A percentile compares a stretch with the other conserved stretches of the same genome.
Conservation (phyloP, 2,888 invertebrate genomes). For the Dascillus cervinus region DNA sequence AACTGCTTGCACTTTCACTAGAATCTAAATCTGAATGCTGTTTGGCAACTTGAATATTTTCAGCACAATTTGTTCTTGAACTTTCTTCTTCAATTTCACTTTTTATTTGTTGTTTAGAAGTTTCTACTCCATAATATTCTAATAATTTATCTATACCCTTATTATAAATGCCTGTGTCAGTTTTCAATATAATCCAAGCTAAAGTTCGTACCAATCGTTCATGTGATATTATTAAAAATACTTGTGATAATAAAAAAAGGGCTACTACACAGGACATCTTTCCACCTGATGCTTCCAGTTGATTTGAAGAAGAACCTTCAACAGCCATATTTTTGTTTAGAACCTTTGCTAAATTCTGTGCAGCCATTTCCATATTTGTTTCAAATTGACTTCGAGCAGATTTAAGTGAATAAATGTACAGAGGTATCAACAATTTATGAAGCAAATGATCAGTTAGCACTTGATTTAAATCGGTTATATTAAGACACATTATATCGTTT, state of each 20-base stretch:
- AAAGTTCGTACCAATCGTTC: constrained; percentile 83
- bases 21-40: constrained; percentile 24
- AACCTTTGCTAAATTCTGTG: constrained; percentile 57
- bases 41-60: constrained; percentile 19
- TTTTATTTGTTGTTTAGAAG: constrained; percentile 16
- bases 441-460: constrained; percentile 90
- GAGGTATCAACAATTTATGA: constrained; percentile 84
- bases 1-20: constrained; percentile 26
- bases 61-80: constrained; percentile 17
- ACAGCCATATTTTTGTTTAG: constrained; percentile 51
- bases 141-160: constrained; percentile 37
- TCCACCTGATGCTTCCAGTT: constrained; percentile 32
- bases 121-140: constrained; percentile 35
- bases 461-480: constrained; percentile 87
- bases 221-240: constrained; percentile 90
- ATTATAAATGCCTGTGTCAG: constrained; percentile 49
- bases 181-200: constrained; percentile 84
- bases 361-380: constrained; percentile 53
- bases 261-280: constrained; percentile 86
- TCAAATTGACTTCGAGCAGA: constrained; percentile 43
- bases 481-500: constrained; percentile 89
- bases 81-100: constrained; percentile 12
- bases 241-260: constrained; percentile 85
- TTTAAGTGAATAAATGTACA: constrained; percentile 84
- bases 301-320: constrained; percentile 32